phyloP scores from a whole-genome alignment of 2,888 invertebrate genomes.

The Euzophera pinguis region DNA sequence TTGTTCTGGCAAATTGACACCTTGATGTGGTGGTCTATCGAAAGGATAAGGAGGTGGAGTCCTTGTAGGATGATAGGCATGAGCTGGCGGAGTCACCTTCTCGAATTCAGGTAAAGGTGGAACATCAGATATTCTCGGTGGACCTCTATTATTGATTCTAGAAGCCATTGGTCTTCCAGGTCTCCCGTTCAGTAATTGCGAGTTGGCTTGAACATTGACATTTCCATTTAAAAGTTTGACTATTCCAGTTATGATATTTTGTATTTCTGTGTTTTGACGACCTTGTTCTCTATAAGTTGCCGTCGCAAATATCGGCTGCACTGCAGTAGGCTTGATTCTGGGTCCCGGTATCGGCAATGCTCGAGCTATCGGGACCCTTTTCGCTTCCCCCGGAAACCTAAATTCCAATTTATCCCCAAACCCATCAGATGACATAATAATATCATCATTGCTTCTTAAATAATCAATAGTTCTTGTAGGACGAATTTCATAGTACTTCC shows the following conservation, averaged over 20 bases:
- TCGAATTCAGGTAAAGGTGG: constrained; percentile 86
- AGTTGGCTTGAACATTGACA: constrained; percentile 90
- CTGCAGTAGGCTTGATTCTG: constrained; percentile 78
- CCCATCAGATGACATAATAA: constrained; percentile 55
- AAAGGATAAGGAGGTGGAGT: constrained; percentile 87
- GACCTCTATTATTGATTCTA: constrained; percentile 93
- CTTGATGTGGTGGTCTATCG: constrained; percentile 83
- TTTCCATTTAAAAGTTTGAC: constrained; percentile 93
- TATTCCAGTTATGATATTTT: constrained; percentile 94
- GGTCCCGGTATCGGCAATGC: constrained; percentile 84
- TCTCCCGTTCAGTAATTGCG: constrained; percentile 79
- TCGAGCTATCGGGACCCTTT: constrained; percentile 86
- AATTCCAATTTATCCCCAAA: constrained; percentile 68
- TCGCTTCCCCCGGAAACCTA: constrained; percentile 86
- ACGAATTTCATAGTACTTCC: constrained; percentile 74
- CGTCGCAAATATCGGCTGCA: constrained; percentile 77
- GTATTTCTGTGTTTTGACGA: constrained; percentile 83
- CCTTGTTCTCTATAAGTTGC: constrained; percentile 66
- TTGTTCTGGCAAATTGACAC: constrained; percentile 87
- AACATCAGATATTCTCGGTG: constrained; percentile 90
- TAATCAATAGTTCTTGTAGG: constrained; percentile 76
- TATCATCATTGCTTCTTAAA: constrained; percentile 54
- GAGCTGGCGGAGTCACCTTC: constrained; percentile 67
- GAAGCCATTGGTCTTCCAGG: constrained; percentile 85
- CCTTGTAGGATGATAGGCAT: constrained; percentile 67